These are phyloP conservation scores for Pelvicachromis taeniatus DNA, from an alignment of 2,113 vertebrate genomes.

Conservation along the genomic window DNA sequence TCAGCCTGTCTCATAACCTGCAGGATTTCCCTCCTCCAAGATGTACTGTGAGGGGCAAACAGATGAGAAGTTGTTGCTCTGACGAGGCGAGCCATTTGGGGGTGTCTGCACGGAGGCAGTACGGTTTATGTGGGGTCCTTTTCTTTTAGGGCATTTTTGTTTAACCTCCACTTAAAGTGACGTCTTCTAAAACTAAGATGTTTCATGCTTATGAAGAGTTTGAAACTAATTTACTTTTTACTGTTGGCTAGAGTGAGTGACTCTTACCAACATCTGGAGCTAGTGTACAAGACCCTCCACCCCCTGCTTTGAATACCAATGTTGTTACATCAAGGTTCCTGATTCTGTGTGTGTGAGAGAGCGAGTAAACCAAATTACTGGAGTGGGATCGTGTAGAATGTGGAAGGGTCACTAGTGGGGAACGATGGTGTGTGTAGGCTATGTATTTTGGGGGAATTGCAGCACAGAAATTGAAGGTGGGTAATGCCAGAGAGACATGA, in stretches of 20 bases:
- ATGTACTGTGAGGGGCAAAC: neutral
- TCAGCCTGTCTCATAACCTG: neutral
- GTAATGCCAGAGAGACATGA: neutral
- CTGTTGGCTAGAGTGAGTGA: neutral
- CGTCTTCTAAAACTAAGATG: neutral
- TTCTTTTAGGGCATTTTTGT: neutral
- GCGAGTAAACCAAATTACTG: slow-evolving; percentile 28
- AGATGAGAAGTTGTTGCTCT: neutral
- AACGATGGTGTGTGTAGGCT: neutral
- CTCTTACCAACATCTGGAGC: slow-evolving; percentile 56
- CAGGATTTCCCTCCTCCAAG: neutral
- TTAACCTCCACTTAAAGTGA: neutral
- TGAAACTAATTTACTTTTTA: neutral
- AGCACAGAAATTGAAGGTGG: slow-evolving; percentile 4
- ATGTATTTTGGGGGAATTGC: neutral
- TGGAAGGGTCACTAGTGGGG: neutral
- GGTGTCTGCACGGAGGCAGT: neutral
- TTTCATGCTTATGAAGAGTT: neutral
- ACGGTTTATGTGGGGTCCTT: neutral
- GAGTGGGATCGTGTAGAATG: slow-evolving; percentile 23
- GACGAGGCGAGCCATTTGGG: neutral
- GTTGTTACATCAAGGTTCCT: slow-evolving; percentile 56
- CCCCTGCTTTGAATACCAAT: slow-evolving; percentile 54
- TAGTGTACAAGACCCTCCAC: slow-evolving; percentile 16
- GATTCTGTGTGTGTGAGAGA: neutral